Evolutionary conservation across 2,797 vertebrate genomes (phyloP), one percentile per base, ranked within the genome.

Genomic region (Karalla daura): DNA sequence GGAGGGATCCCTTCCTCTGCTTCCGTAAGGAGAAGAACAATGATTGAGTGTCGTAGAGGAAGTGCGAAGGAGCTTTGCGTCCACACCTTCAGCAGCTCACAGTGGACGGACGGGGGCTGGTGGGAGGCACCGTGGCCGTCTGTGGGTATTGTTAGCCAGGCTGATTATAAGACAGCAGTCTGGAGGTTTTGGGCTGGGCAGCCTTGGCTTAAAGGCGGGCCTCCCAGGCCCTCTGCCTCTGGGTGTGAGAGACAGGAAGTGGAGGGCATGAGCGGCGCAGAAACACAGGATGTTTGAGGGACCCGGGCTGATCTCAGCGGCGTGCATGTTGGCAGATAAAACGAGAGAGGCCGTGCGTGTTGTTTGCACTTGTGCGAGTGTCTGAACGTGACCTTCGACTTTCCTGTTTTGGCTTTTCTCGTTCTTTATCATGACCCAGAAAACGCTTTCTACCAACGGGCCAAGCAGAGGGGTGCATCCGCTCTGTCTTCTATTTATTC

Each of bases 1-100:
- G 90, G 88, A 84, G 88, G 87, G 81, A 83, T 83, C 63, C 3
- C 45, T 90, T 91, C 89, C 88, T 78, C 52, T 14, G 20, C 60
- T 72, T 79, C 81, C 62, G 23, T 20, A 20, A 47, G 21, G 65
- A 79, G 33, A 61, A 82, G 63, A 86, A 90, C 88, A 90, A 91
- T 90, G 85, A 82, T 37, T 50, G 56, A 55, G 76, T 74, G 66
- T 81, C 59, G 36, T 63, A 66, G 62, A 78, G 88, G 84, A 90
- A 89, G 69, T 49, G 35, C 5, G 24, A 70, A 17, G 13, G 46
- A 67, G 70, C 50, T 75, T 66, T 73, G 52, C 5, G 12, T 76
- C 80, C 78, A 76, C 68, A 76, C 75, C 82, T 86, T 70, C 24
- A 7, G 24, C 45, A 43, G 20, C 53, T 66, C 0, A 7, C 41